phyloP scores from a whole-genome alignment of 2,113 vertebrate species.

The Perognathus longimembris region DNA sequence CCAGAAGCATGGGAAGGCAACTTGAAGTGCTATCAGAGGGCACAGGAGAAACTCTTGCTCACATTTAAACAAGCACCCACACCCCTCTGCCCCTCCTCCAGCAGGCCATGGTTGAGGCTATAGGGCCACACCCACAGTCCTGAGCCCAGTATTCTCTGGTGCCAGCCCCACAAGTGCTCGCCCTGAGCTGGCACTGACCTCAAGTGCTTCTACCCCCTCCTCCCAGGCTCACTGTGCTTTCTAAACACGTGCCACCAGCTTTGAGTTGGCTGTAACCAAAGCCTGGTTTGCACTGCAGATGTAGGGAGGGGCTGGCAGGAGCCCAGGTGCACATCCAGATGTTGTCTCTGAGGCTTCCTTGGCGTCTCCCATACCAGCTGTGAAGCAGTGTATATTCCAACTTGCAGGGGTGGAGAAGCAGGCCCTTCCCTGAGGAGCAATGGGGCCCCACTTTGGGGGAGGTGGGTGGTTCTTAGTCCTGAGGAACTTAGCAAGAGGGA shows the following conservation, averaged over 20 bases:
- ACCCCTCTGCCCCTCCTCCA: conserved; percentile 9
- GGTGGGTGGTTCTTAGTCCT: neutral
- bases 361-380: conserved; percentile 28
- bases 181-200: conserved; percentile 66
- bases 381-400: conserved; percentile 32
- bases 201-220: conserved; percentile 58
- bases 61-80: conserved; percentile 35
- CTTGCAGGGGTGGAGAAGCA: neutral
- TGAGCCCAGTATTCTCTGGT: conserved; percentile 13
- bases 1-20: conserved; percentile 16
- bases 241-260: conserved; percentile 66
- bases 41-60: conserved; percentile 50
- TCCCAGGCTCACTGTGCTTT: conserved; percentile 23
- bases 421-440: neutral
- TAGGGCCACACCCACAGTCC: conserved; percentile 17
- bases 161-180: conserved; percentile 49
- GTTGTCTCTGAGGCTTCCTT: conserved; percentile 59
- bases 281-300: conserved; percentile 58
- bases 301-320: conserved; percentile 69
- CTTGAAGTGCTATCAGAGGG: conserved; percentile 42
- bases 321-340: conserved; percentile 77
- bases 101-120: neutral
- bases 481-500: neutral
- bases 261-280: conserved; percentile 53
- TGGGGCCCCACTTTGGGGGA: neutral